Conservation (phyloP, 2,113 vertebrate genomes). For the Irena cyanogastra region DNA sequence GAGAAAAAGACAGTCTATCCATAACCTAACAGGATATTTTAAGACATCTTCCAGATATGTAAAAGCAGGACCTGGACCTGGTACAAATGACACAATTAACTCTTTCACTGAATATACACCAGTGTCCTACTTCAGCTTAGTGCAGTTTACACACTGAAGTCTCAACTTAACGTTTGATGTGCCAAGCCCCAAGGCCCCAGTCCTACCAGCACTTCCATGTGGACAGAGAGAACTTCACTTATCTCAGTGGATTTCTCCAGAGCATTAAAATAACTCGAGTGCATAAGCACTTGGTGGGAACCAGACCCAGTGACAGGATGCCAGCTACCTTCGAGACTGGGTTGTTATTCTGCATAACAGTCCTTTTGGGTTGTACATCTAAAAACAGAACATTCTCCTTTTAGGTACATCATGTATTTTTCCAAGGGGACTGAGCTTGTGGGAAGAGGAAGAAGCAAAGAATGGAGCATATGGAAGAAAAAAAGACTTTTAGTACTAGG, state of each 20-base stretch:
- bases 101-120: background rate
- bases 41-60: too few relatives aligned
- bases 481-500: background rate
- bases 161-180: background rate
- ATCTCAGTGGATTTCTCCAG: background rate
- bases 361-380: background rate
- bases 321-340: background rate
- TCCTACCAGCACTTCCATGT: background rate
- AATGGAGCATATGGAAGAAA: background rate
- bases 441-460: background rate
- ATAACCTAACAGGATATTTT: background rate
- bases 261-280: background rate
- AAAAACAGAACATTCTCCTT: constrained; percentile 17
- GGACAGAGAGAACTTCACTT: background rate
- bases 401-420: background rate
- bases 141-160: background rate
- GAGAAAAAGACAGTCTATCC: background rate
- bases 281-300: background rate
- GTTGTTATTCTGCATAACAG: background rate
- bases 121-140: background rate
- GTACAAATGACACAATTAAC: background rate
- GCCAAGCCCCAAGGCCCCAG: background rate
- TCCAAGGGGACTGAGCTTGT: background rate
- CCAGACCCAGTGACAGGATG: rapidly evolving
- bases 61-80: background rate